Evolutionary conservation across 2,888 invertebrate genomes (phyloP), one percentile per base, ranked within the genome.

Genomic region (Leptothorax acervorum): DNA sequence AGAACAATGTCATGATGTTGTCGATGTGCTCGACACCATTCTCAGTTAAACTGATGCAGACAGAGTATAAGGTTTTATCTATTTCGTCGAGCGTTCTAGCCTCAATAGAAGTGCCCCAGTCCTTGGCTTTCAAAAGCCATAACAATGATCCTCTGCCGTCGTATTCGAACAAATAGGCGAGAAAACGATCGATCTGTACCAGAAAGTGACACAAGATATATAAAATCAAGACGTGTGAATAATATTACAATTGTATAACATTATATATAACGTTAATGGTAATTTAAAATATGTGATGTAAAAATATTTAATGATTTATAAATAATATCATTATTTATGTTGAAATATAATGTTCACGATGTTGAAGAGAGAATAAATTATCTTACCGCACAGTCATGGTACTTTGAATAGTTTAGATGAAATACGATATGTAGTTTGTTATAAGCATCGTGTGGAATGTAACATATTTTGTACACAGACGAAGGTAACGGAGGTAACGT

Each of bases 131-230:
- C 71, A 99, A 95, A 74, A 97, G 97, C 0, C 99, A 98, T 84
- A 99, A 95, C 83, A 99, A 96, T 92, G 99, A 99, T 4, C 99
- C 99, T 2, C 98, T 97, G 0, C 99, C 99, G 95, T 99, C 99
- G 94, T 99, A 99, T 0, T 99, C 99, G 90, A 99, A 96, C 87
- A 99, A 95, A 95, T 99, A 98, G 3, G 98, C 97, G 87, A 99
- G 95, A 94, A 99, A 23, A 23, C 23, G 99, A 93, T 35, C 35
- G 8, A 99, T 99, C 99, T 99, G 93, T 0, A 95, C 95, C 89
- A 91, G 83, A 85, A 91, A 48, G 39, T 23, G 23, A 23, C 23
- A 23, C 23, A 23, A 65, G 23, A 65, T 65, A 23, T 8, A 31
- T 65, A 84, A 60, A 45, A 45, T n/a, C 42, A 28, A 11, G 3